Conservation (phyloP, 2,113 vertebrate genomes). For the Daubentonia madagascariensis region DNA sequence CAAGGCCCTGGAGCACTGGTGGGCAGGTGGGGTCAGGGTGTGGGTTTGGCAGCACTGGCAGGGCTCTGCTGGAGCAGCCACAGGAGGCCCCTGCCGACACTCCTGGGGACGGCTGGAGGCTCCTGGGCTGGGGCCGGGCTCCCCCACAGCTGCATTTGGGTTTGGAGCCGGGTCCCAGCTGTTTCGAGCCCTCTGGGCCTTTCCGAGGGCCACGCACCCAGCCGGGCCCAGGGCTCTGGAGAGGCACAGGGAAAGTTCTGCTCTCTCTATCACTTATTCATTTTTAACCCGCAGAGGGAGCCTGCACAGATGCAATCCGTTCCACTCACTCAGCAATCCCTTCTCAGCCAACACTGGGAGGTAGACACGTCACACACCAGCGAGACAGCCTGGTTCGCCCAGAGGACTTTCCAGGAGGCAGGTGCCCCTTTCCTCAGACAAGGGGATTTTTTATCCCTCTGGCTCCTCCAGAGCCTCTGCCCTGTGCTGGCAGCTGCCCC, state of each 20-base stretch:
- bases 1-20: background rate
- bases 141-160: background rate
- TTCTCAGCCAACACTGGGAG: background rate
- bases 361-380: too few relatives aligned
- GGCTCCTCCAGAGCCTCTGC: background rate
- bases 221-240: background rate
- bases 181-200: too few relatives aligned
- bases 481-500: background rate
- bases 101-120: background rate
- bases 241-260: background rate
- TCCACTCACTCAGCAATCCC: background rate
- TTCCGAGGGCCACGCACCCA: background rate
- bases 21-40: accelerated
- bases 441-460: background rate
- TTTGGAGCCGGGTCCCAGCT: background rate
- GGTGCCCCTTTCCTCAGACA: background rate
- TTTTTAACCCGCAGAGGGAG: background rate
- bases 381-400: too few relatives aligned
- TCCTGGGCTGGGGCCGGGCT: background rate
- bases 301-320: background rate
- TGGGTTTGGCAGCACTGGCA: background rate
- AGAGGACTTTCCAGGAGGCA: background rate
- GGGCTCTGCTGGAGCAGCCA: background rate
- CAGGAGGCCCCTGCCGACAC: background rate
- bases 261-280: background rate